Evolutionary conservation across 1,140 invertebrate genomes (phyloP).

Genomic region (Matsumurasca onukii): DNA sequence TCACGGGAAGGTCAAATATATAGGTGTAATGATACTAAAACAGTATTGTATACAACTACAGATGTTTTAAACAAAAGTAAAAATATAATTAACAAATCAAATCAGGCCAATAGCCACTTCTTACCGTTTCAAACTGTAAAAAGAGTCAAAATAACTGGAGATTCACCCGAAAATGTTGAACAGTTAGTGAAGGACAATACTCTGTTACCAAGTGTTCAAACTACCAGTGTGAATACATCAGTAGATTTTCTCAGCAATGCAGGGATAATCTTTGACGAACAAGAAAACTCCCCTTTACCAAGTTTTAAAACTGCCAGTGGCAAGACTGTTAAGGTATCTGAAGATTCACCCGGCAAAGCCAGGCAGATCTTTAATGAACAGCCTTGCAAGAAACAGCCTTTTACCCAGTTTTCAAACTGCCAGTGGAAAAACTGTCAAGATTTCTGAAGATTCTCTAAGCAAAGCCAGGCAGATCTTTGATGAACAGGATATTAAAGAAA

Average conservation of each 20-base stretch:
- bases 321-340: conserved; percentile 36
- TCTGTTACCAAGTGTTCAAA: too few relatives aligned
- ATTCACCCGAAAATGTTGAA: too few relatives aligned
- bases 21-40: too few relatives aligned
- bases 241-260: conserved; percentile 37
- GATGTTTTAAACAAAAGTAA: too few relatives aligned
- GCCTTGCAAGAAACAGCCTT: too few relatives aligned
- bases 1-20: too few relatives aligned
- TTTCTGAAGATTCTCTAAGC: conserved; percentile 40
- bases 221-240: conserved; percentile 41
- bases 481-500: background rate
- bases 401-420: conserved; percentile 47
- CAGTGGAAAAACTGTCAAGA: conserved; percentile 42
- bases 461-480: conserved; percentile 33
- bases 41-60: too few relatives aligned
- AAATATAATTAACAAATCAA: too few relatives aligned
- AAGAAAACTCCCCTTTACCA: conserved; percentile 23
- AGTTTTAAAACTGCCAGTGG: conserved; percentile 39
- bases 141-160: background rate
- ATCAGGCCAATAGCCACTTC: too few relatives aligned
- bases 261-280: conserved; percentile 41
- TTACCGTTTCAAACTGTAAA: too few relatives aligned
- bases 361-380: conserved; percentile 38
- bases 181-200: too few relatives aligned
- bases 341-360: conserved; percentile 45